Base-by-base conservation (phyloP, 2,797 vertebrate species). In the Hozukius guyotensis region DNA sequence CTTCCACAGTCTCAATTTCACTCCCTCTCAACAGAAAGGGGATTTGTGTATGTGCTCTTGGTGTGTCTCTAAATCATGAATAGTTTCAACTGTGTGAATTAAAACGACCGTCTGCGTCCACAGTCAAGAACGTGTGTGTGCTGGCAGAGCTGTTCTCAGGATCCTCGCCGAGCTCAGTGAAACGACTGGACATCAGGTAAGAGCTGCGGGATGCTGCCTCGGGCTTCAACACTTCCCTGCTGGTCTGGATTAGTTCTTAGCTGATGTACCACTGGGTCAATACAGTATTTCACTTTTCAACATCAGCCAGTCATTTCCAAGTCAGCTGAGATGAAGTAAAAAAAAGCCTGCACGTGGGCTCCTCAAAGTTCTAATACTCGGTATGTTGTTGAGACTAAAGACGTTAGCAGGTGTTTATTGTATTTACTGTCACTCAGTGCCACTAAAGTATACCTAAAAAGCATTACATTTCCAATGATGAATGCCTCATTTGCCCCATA, bases 121-220 rank as follows among this genome's bases (percentile, higher is more conserved):
- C 93, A 96, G 95, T 95, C 65, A 91, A 80, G 71, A 83, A 95
- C 59, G 93, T 97, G 22, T 80, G 94, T 55, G 95, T 96, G 31
- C 88, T 99, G 70, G 97, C 96, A 52, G 96, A 97, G 65, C 95
- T 99, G 63, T 99, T 97, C 91, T 96, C 96, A 36, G 95, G 96
- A 87, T 83, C 96, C 53, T 95, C 96, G 14, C 91, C 93, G 1
- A 96, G 96, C 87, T 95, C 94, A 20, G 91, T 99, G 74, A 95
- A 91, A 77, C 94, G 91, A 52, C 90, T 99, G 57, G 96, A 99
- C 85, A 93, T 99, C 90, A 98, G 97, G 98, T 97, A 95, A 65
- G 72, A 10, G 14, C 31, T 25, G 61, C 49, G 14, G 12, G 10
- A n/a, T 13, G 8, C 16, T 2, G 18, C 36, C 52, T 55, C 25